Percentiles rank a stretch among this genome's conserved stretches.
Conservation (phyloP, 2,113 vertebrate genomes). For the Sterna hirundo region DNA sequence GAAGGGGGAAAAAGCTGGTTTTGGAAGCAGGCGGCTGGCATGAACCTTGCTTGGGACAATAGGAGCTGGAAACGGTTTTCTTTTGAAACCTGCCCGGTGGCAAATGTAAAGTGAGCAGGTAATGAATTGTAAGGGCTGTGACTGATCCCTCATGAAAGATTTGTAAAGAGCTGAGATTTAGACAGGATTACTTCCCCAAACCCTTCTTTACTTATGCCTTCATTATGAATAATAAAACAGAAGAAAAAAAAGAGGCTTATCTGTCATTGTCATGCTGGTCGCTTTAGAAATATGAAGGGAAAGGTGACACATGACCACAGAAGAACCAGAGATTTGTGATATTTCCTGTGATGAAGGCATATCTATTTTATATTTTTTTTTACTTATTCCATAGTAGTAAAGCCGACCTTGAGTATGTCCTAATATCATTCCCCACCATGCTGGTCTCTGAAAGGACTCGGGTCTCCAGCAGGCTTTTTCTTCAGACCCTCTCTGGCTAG, state of each 20-base stretch:
- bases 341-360: neutral
- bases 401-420: neutral
- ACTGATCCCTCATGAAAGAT: neutral
- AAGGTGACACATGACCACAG: neutral
- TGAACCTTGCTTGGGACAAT: neutral
- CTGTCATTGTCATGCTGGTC: neutral
- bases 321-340: neutral
- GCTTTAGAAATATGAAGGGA: neutral
- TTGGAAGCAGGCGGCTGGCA: neutral
- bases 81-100: neutral
- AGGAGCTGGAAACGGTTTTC: neutral
- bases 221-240: neutral
- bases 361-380: neutral
- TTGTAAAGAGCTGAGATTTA: neutral
- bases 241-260: neutral
- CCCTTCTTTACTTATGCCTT: neutral
- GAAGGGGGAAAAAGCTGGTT: neutral
- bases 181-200: neutral
- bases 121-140: neutral
- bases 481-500: accelerated
- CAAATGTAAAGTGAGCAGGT: neutral
- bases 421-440: neutral
- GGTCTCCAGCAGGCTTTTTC: neutral
- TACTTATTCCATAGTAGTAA: neutral
- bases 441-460: neutral